Base-by-base conservation (phyloP, 1,140 invertebrate genomes). In the Globodera ellingtonae region DNA sequence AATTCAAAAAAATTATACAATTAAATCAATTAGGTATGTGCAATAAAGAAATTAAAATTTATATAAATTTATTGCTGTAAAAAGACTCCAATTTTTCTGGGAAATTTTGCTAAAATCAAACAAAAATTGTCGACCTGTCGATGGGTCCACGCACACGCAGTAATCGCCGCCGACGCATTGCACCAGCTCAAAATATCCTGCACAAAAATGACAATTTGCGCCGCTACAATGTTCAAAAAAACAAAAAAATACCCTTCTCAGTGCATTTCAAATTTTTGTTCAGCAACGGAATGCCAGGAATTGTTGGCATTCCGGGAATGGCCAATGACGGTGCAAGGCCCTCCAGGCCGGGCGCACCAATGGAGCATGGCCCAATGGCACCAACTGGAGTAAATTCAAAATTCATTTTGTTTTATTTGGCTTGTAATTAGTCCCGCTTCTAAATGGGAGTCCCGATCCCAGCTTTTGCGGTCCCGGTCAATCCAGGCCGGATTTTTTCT, bases 141-240 rank as follows among this genome's bases (percentile, higher is more conserved):
- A 66, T 56, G 79, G 75, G 79, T 80, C 79, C 1, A 80, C 79
- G 67, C 79, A 80, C n/a, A 80, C n/a, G 35, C 79, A 80, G 52
- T 80, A 80, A 59, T 81, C 79, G 9, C 35, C 35, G 24, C 24
- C 35, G 35, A 3, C 24, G 52, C 77, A 79, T 21, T 79, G 77
- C 21, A 79, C 66, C 47, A 79, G 35, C 24, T 79, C 77, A 44
- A 75, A 79, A 59, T 79, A 79, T 10, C 75, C 75, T 75, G 15
- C 13, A 77, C 13, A 65, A 35, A 35, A 35, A 35, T 35, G 35
- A 35, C 35, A 35, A 35, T 35, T 35, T 35, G 3, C 35, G 35
- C 35, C 35, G 35, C 35, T 2, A 35, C 35, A 35, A 35, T 35
- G 35, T 35, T 35, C 35, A 35, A 35, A 0, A 35, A 35, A 35